Evolutionary conservation across 2,888 invertebrate genomes (phyloP).

Genomic region (Drosophila quinaria): DNA sequence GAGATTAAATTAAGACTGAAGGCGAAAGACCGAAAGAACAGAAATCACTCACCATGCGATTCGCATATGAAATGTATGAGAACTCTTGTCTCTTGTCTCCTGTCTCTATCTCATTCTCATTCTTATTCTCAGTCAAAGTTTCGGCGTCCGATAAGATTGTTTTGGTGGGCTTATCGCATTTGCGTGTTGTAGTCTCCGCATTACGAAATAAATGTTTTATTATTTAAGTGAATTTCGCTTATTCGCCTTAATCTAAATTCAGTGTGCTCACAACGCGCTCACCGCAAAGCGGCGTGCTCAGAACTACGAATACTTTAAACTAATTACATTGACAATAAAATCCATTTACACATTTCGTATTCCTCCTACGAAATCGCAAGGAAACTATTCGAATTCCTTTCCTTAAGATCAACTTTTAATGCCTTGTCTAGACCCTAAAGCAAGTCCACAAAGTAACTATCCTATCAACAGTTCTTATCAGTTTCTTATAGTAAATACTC

Average conservation of each 20-base stretch:
- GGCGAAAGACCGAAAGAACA: slow-evolving; percentile 12
- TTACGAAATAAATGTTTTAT: slow-evolving; percentile 64
- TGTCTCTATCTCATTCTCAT: neutral
- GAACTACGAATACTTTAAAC: slow-evolving; percentile 1
- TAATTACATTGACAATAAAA: slow-evolving; percentile 12
- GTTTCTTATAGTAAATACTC: neutral
- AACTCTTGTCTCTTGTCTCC: neutral
- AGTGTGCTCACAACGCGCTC: slow-evolving; percentile 10
- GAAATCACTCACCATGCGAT: slow-evolving; percentile 31
- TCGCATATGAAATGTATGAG: slow-evolving; percentile 28
- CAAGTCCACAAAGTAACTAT: neutral
- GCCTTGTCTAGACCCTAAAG: neutral
- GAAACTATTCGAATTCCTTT: neutral
- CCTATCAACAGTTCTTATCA: slow-evolving; percentile 13
- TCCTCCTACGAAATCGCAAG: neutral
- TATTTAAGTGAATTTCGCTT: slow-evolving; percentile 70
- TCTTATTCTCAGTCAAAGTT: slow-evolving; percentile 23
- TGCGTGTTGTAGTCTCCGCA: slow-evolving; percentile 40
- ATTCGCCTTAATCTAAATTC: slow-evolving; percentile 64
- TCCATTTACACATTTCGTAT: neutral
- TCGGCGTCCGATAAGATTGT: slow-evolving; percentile 64
- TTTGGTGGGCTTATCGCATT: slow-evolving; percentile 55
- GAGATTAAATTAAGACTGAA: slow-evolving; percentile 72
- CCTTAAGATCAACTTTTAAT: slow-evolving; percentile 11
- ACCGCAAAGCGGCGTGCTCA: slow-evolving; percentile 20